These are phyloP conservation scores for Pachyramphus minor DNA, from an alignment of 2,113 vertebrate genomes.

Conservation along the genomic window DNA sequence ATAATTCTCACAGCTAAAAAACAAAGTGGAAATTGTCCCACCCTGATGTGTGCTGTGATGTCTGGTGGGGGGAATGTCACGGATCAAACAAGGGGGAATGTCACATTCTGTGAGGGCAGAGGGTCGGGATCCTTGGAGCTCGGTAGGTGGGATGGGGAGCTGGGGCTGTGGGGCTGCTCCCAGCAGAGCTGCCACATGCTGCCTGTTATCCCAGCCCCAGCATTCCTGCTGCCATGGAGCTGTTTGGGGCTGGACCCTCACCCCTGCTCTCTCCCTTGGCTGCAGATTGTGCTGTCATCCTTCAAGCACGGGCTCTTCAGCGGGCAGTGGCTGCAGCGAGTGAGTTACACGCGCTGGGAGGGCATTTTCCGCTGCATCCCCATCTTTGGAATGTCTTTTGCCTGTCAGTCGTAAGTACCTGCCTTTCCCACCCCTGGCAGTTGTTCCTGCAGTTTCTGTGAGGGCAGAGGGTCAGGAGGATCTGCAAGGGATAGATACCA, in stretches of 20 bases:
- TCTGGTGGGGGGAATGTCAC: background rate
- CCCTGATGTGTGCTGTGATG: background rate
- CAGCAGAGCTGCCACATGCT: background rate
- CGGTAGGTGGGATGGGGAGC: background rate
- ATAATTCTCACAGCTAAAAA: background rate
- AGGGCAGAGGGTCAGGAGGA: background rate
- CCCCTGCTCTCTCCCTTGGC: slow-evolving; percentile 48
- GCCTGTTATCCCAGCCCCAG: background rate
- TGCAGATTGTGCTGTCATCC: slow-evolving; percentile 91
- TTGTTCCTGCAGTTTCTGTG: background rate
- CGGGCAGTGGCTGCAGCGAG: slow-evolving; percentile 87
- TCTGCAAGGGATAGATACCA: background rate
- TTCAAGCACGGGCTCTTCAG: slow-evolving; percentile 92
- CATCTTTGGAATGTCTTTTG: slow-evolving; percentile 99
- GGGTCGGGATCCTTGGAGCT: no score
- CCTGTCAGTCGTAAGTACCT: slow-evolving; percentile 98
- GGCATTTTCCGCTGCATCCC: slow-evolving; percentile 97
- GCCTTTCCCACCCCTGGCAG: background rate
- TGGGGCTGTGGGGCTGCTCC: background rate
- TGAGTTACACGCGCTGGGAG: slow-evolving; percentile 89
- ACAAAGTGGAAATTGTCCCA: background rate
- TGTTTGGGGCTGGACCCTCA: slow-evolving; percentile 15
- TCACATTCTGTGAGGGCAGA: no score
- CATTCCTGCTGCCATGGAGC: background rate
- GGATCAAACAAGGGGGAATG: background rate